These are phyloP conservation scores for Cyprinodon brontotheroides DNA, from an alignment of 2,113 vertebrate genomes.

Conservation along the genomic window DNA sequence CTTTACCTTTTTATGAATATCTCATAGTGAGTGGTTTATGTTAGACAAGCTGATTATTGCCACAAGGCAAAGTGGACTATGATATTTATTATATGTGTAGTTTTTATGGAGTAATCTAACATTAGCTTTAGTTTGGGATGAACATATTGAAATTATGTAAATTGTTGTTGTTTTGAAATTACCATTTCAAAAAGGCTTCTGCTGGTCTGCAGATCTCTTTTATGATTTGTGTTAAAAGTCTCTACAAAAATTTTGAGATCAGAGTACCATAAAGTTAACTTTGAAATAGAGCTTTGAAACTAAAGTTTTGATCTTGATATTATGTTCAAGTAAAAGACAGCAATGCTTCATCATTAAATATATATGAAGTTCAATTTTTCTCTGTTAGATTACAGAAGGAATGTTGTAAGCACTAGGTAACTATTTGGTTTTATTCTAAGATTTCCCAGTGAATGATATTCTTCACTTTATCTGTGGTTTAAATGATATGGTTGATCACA, in stretches of 20 bases:
- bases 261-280: not conserved
- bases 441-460: not conserved
- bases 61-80: slow-evolving; percentile 29
- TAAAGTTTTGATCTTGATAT: not conserved
- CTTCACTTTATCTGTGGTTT: not conserved
- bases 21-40: slow-evolving; percentile 27
- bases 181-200: not conserved
- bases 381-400: not conserved
- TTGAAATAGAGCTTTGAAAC: not conserved
- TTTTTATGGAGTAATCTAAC: slow-evolving; percentile 4
- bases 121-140: slow-evolving; percentile 5
- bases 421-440: not conserved
- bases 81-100: slow-evolving; percentile 1
- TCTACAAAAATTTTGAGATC: not conserved
- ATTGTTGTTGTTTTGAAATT: not conserved
- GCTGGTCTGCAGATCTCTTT: not conserved
- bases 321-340: not conserved
- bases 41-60: slow-evolving; percentile 30
- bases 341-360: not conserved
- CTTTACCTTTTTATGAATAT: slow-evolving; percentile 5
- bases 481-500: not conserved
- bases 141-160: not conserved
- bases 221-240: not conserved
- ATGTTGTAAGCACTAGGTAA: not conserved
- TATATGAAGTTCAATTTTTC: not conserved